Evolutionary conservation across 2,888 invertebrate genomes (phyloP), one percentile per base, ranked within the genome.

Genomic region (Acheta domesticus): DNA sequence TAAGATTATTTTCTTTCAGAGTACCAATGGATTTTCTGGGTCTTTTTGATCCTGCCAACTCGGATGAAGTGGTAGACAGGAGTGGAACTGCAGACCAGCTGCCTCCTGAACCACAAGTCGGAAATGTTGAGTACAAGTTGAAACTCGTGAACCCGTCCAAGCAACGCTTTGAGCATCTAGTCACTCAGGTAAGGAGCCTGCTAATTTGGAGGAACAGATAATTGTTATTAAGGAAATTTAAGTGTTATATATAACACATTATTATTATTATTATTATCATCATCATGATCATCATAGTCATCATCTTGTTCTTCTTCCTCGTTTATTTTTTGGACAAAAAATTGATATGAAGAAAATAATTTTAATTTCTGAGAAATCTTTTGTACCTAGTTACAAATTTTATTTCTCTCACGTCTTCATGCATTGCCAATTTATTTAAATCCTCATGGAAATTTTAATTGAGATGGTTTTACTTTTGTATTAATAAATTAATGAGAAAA

Each of bases 121-220:
- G 98, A 12, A 98, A 98, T 86, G 92, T 98, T 49, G 98, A 98
- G 87, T 98, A 98, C 87, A 98, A 99, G 88, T 87, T 99, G 80
- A 97, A 98, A 85, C 89, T 99, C 80, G 94, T 98, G 12, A 95
- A 94, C 86, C 96, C 98, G 0, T 94, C 97, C 36, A 93, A 94
- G 86, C 93, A 94, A 84, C 90, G 99, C 81, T 94, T 97, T 85
- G 97, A 99, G 87, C 99, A 99, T 88, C 89, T 99, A 49, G 97
- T 99, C 23, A 99, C 99, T 0, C 99, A 99, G 91, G 93, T 92
- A 85, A n/a, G 73, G 23, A 23, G 23, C n/a, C n/a, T 74, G 49
- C n/a, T 11, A 20, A 49, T 20, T 20, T n/a, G n/a, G 20, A 74
- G 74, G 74, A 36, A 21, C 62, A 11, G 48, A n/a, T 75, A 75